These are phyloP conservation scores for Noctuana brunneofusca DNA, from an alignment of 2,888 invertebrate species.

Conservation along the genomic window DNA sequence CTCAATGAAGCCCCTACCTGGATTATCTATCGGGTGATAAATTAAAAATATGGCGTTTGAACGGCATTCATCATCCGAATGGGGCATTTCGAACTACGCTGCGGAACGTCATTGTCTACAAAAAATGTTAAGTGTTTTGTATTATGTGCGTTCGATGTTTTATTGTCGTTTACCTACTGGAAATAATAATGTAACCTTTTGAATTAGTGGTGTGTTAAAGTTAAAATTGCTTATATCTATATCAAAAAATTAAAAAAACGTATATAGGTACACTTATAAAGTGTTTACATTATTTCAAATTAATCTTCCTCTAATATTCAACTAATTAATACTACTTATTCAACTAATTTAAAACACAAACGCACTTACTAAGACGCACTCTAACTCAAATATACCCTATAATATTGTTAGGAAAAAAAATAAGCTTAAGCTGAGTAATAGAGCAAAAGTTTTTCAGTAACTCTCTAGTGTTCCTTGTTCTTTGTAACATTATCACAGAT, in stretches of 20 bases:
- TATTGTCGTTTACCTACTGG: conserved; percentile 27
- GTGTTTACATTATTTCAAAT: too few relatives aligned
- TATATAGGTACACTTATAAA: too few relatives aligned
- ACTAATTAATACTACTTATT: too few relatives aligned
- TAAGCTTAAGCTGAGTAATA: conserved; percentile 14
- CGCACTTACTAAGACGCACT: background rate
- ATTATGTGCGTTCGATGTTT: conserved; percentile 41
- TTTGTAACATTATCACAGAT: conserved; percentile 23
- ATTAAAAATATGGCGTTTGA: conserved; percentile 79
- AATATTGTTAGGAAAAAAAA: background rate
- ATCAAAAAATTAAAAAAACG: too few relatives aligned
- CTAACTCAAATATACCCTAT: background rate
- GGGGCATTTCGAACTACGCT: conserved; percentile 56
- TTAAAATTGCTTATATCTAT: too few relatives aligned
- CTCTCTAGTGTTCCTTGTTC: conserved; percentile 18
- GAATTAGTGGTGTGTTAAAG: background rate
- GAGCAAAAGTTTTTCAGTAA: conserved; percentile 25
- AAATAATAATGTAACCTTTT: conserved; percentile 5
- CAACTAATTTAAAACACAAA: too few relatives aligned
- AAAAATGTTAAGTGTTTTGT: conserved; percentile 44
- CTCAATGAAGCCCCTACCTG: conserved; percentile 77
- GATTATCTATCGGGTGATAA: conserved; percentile 77
- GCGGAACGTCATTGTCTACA: conserved; percentile 44
- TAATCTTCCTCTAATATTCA: too few relatives aligned
- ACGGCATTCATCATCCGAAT: conserved; percentile 75